Percentiles rank a stretch among this genome's conserved stretches.
These are phyloP conservation scores for Atta cephalotes DNA, from an alignment of 1,140 invertebrate species.

Conservation along the genomic window DNA sequence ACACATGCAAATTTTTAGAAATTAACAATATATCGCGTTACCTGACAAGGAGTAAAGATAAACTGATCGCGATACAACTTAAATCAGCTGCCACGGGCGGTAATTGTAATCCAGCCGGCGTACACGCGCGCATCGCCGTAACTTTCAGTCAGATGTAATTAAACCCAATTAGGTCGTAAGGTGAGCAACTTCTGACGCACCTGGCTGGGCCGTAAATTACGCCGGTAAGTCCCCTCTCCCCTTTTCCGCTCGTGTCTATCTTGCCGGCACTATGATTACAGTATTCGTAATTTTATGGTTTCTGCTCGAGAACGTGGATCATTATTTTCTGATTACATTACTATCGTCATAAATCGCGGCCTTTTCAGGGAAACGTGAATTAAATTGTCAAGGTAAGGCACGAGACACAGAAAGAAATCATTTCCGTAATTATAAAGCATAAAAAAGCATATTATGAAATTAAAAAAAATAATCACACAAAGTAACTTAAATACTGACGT, in stretches of 20 bases:
- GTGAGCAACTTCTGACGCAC: conserved; percentile 75
- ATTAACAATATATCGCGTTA: conserved; percentile 3
- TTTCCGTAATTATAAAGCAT: conserved; percentile 5
- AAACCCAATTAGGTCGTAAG: conserved; percentile 76
- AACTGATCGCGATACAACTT: conserved; percentile 52
- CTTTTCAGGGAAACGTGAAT: conserved; percentile 50
- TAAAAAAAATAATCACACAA: background rate
- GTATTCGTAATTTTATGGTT: conserved; percentile 64
- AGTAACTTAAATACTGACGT: background rate
- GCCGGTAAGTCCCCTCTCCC: conserved; percentile 44
- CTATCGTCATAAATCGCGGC: conserved; percentile 49
- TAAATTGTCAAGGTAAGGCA: conserved; percentile 22
- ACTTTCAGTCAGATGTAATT: conserved; percentile 73
- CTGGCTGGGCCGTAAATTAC: conserved; percentile 73
- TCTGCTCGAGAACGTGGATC: conserved; percentile 46
- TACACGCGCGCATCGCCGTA: conserved; percentile 55
- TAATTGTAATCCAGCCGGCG: conserved; percentile 65
- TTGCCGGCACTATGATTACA: conserved; percentile 61
- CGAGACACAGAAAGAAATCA: background rate
- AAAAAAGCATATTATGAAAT: background rate
- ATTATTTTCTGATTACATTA: conserved; percentile 56
- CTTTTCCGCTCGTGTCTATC: conserved; percentile 45
- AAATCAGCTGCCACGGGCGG: conserved; percentile 59
- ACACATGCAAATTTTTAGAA: no score
- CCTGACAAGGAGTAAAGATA: background rate